Percentiles rank a stretch among this genome's conserved stretches.
Conservation (phyloP, 2,888 invertebrate genomes). For the Apodemia hepburni region DNA sequence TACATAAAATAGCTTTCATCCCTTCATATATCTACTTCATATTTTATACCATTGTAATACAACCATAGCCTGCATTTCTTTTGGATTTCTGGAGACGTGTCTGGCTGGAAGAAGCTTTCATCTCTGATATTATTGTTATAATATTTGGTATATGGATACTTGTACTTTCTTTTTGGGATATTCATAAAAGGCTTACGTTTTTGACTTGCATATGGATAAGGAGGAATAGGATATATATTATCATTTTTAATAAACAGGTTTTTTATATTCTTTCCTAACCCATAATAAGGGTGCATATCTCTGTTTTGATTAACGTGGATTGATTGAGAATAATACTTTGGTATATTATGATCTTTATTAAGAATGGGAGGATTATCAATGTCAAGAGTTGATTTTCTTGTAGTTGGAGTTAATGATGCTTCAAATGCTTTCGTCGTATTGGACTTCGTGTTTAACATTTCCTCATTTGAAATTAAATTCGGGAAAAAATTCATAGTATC, state of each 20-base stretch:
- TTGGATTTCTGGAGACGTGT: not conserved
- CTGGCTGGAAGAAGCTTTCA: not conserved
- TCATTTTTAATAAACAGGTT: constrained; percentile 2
- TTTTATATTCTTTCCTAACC: constrained; percentile 1
- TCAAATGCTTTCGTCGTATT: not conserved
- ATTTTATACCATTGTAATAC: constrained; percentile 55
- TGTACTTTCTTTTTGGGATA: not conserved
- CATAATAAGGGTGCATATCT: not conserved
- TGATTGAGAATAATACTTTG: too few species aligned
- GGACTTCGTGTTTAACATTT: not conserved
- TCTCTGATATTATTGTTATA: not conserved
- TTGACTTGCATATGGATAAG: not conserved
- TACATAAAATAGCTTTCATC: not conserved
- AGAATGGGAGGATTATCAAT: too few species aligned
- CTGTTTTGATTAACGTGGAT: too few species aligned
- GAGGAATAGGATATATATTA: not conserved
- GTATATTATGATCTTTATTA: too few species aligned
- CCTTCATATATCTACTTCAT: constrained; percentile 48
- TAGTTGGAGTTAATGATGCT: not conserved
- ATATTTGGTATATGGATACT: not conserved
- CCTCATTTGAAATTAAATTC: not conserved
- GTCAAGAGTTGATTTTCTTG: not conserved
- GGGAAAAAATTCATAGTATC: constrained; percentile 1
- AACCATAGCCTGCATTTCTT: constrained; percentile 56
- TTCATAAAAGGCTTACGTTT: not conserved